Evolutionary conservation across 53 echinoderm and acorn worm genomes (phyloP).

Genomic region (Glandiceps talaboti): DNA sequence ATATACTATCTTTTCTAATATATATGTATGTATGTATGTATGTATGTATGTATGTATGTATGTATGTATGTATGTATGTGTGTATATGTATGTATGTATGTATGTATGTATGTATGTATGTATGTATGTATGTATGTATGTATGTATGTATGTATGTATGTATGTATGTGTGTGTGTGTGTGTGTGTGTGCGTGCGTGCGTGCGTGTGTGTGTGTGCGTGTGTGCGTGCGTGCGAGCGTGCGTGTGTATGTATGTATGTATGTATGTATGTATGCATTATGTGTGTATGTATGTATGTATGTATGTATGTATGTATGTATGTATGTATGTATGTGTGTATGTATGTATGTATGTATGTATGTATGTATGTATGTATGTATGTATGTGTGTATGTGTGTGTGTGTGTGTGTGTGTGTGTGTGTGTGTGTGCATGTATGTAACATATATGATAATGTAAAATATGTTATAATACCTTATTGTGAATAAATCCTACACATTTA

Average conservation of each 20-base stretch:
- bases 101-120: neutral
- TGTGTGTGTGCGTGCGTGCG: neutral
- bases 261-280: neutral
- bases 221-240: neutral
- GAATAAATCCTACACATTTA: no score
- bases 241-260: neutral
- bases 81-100: neutral
- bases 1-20: no score
- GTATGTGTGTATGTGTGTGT: neutral
- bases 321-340: neutral
- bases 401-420: slow-evolving; percentile 1
- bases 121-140: neutral
- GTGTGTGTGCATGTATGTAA: neutral
- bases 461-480: no score
- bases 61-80: neutral
- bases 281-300: neutral
- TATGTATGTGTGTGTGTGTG: neutral
- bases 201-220: neutral
- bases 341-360: neutral
- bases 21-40: neutral
- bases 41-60: neutral
- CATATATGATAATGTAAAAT: no score
- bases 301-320: neutral
- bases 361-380: neutral
- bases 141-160: neutral